Base-by-base conservation (phyloP, 2,888 invertebrate species). In the Cheilosia impressa region DNA sequence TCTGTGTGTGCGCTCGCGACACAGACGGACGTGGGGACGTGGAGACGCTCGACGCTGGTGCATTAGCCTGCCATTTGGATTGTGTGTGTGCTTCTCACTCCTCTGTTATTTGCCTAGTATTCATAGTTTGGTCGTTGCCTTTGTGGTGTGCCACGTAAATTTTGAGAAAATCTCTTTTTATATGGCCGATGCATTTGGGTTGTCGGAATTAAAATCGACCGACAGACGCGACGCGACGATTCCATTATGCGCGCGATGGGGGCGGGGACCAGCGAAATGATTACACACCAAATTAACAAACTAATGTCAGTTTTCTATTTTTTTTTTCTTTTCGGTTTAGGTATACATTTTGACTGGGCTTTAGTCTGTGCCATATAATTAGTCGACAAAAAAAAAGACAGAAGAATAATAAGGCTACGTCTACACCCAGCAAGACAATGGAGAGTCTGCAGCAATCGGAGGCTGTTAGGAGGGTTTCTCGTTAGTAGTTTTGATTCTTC, bases 241-340 rank as follows among this genome's bases (percentile, higher is more conserved):
- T 71, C 41, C 34, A 62, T 45, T 69, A 55, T 57, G 38, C 22
- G 31, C 31, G 34, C 57, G 58, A 15, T 41, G 24, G 43, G 22
- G 78, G 62, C 38, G 75, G 47, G 41, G 52, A 45, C 47, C 50
- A 41, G 62, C 55, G 34, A 85, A 85, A 80, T 85, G 84, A 85
- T 85, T 85, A 85, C 65, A 85, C 84, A 85, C 80, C 75, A 80
- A 76, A 85, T 80, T 80, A 85, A 85, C 76, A 62, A 84, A 75
- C 72, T 75, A 79, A 84, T 76, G 71, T 65, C 53, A 38, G 55
- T 58, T 22, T 58, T 41, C 41, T 50, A 31, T 9, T 27, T 24
- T 10, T 55, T 50, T 10, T 0, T 19, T 71, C 41, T n/a, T 31
- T 58, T 52, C 34, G 34, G 9, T 55, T 72, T 19, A n/a, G n/a